These are phyloP conservation scores for Gobionotothen gibberifrons DNA, from an alignment of 2,797 vertebrate genomes.

Conservation along the genomic window DNA sequence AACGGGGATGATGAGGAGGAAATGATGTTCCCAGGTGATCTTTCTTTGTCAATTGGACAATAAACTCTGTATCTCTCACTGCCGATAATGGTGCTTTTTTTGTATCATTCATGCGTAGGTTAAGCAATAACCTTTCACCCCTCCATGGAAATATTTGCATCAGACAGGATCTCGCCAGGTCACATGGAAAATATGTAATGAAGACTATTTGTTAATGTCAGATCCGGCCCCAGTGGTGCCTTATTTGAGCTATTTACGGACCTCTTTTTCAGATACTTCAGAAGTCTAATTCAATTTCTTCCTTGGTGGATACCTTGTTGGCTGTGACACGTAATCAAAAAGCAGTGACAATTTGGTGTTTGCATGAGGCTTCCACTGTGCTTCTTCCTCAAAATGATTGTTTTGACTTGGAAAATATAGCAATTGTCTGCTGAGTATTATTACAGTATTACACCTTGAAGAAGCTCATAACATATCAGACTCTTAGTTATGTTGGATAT, in stretches of 20 bases:
- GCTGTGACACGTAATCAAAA: constrained; percentile 74
- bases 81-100: constrained; percentile 25
- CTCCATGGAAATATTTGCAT: constrained; percentile 66
- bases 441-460: constrained; percentile 26
- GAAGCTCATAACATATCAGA: constrained; percentile 11
- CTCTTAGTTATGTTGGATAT: constrained; percentile 19
- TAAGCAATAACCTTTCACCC: constrained; percentile 50
- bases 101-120: constrained; percentile 58
- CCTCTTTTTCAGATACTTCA: constrained; percentile 47
- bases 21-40: constrained; percentile 54
- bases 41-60: constrained; percentile 63
- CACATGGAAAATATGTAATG: constrained; percentile 86
- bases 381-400: constrained; percentile 52
- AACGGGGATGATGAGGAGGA: constrained; percentile 37
- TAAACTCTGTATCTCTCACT: constrained; percentile 48
- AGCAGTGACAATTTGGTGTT: constrained; percentile 36
- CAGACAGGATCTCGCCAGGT: constrained; percentile 70
- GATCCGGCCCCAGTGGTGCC: constrained; percentile 59
- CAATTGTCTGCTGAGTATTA: constrained; percentile 12
- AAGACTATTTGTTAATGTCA: constrained; percentile 86
- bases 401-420: constrained; percentile 34
- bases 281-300: constrained; percentile 87
- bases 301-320: constrained; percentile 77
- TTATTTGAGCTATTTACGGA: constrained; percentile 61
- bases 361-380: constrained; percentile 25